These are phyloP conservation scores for Clarias magur DNA, from an alignment of 2,113 vertebrate species.

Conservation along the genomic window DNA sequence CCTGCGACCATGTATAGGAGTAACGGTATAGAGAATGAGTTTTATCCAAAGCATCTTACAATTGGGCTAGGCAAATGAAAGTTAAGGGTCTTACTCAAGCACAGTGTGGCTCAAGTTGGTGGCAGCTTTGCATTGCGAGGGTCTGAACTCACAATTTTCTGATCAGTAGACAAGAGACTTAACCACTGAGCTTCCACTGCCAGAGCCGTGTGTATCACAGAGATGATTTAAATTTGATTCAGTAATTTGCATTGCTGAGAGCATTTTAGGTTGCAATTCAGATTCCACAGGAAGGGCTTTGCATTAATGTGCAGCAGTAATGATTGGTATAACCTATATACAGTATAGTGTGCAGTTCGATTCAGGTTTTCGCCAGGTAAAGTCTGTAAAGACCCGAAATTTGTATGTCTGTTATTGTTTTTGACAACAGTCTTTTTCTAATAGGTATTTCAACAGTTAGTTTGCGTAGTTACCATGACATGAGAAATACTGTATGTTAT, in stretches of 20 bases:
- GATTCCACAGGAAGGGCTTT: background rate
- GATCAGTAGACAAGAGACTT: background rate
- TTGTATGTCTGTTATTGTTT: background rate
- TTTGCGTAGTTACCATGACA: background rate
- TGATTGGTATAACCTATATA: background rate
- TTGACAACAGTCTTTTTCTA: background rate
- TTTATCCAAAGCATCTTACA: background rate
- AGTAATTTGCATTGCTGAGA: constrained; percentile 35
- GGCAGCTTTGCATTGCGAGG: background rate
- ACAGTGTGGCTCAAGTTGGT: no score
- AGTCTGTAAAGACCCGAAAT: background rate
- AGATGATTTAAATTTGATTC: background rate
- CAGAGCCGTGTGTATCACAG: background rate
- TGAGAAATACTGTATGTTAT: background rate
- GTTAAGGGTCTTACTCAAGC: background rate
- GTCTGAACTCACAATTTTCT: background rate
- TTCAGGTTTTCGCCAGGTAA: background rate
- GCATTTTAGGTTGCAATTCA: constrained; percentile 34
- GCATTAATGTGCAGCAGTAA: background rate
- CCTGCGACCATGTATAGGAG: no score
- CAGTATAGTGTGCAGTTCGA: background rate
- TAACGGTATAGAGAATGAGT: no score
- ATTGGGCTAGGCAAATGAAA: background rate
- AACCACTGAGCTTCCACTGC: background rate
- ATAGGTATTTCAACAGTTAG: background rate